Conservation (phyloP, 37 sponge, comb jelly and placozoan genomes). For the Dysidea cf. avara region DNA sequence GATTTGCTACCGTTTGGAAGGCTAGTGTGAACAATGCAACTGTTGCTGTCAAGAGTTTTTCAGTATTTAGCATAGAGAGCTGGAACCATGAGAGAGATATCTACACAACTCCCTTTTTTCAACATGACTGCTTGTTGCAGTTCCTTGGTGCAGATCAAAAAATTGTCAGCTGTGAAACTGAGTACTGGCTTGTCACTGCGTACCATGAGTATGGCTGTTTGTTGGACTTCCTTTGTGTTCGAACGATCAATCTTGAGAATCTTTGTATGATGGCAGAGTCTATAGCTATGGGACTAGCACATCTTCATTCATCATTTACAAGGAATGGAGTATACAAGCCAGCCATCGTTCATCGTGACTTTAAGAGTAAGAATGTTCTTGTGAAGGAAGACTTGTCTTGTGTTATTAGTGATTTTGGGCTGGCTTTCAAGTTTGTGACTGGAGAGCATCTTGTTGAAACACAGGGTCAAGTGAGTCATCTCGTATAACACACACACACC, state of each 20-base stretch:
- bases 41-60: constrained; percentile 64
- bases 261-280: constrained; percentile 33
- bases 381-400: constrained; percentile 57
- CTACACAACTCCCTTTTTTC: constrained; percentile 41
- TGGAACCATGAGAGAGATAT: constrained; percentile 54
- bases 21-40: not conserved
- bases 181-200: constrained; percentile 60
- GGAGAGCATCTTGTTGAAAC: constrained; percentile 9
- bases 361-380: constrained; percentile 83
- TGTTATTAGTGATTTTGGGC: constrained; percentile 74
- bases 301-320: constrained; percentile 61
- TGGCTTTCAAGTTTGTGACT: constrained; percentile 55
- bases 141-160: constrained; percentile 1
- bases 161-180: not conserved
- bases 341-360: constrained; percentile 76
- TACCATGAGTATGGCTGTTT: constrained; percentile 64
- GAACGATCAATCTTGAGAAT: constrained; percentile 21
- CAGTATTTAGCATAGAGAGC: not conserved
- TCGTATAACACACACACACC: too few relatives aligned
- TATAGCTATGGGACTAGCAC: constrained; percentile 46
- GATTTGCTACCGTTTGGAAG: constrained; percentile 50
- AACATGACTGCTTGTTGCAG: constrained; percentile 56
- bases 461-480: constrained; percentile 7
- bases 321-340: constrained; percentile 39
- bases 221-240: constrained; percentile 39